Base-by-base conservation (phyloP, 2,888 invertebrate species). In the Drosophila formosana region DNA sequence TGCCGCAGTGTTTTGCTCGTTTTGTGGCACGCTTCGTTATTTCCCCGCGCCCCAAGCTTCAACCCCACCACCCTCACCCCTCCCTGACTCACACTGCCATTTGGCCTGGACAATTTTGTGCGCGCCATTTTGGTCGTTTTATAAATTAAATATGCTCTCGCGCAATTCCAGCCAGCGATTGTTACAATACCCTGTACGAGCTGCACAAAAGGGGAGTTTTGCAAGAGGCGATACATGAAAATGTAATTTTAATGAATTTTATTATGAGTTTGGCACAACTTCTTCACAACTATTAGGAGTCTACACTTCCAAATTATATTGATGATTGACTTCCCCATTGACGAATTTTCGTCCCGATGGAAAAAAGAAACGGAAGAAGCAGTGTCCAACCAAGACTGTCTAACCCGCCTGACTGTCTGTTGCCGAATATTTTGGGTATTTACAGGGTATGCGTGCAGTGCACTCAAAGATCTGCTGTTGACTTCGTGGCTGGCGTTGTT, bases 91-190 rank as follows among this genome's bases (percentile, higher is more conserved):
- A 5, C 30, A 51, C 5, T n/a, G 32, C 39, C 63, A 60, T 47
- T 8, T 53, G 56, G 60, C 64, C 39, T 58, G 63, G 53, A 70
- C 75, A 81, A 80, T 80, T 75, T 67, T 43, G 58, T 71, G 68
- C 28, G 61, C 73, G 75, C 68, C 70, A 72, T 75, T 85, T 75
- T 67, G 52, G 72, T 61, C 66, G 78, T 88, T 83, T 82, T 86
- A 82, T 83, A 88, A 83, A 83, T 83, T 83, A 83, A 88, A 83
- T 73, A 83, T 83, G 87, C 75, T 18, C 65, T 61, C 75, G 73
- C 67, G 65, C 83, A 75, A 73, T 78, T 72, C 46, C 60, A 79
- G 68, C 30, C 72, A 41, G 63, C 80, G 55, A 78, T 80, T 79
- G 72, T 68, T 67, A 23, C 1, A 1, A 78, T 61, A 70, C 75